Conservation (phyloP, 2,113 vertebrate species). For the Planiliza haematocheilus region DNA sequence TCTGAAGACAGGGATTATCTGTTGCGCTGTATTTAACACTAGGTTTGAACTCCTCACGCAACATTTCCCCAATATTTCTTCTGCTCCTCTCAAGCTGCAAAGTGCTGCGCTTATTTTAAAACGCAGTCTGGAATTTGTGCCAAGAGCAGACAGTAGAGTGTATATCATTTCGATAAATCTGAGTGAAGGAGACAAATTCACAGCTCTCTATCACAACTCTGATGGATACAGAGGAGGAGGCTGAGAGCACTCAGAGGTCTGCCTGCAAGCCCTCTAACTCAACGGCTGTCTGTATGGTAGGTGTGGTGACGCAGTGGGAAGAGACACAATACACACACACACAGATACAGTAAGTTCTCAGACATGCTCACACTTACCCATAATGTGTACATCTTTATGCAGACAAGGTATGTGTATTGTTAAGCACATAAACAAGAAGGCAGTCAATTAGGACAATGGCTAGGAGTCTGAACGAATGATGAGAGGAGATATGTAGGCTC, state of each 20-base stretch:
- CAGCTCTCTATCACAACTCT: conserved; percentile 54
- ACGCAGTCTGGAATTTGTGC: conserved; percentile 49
- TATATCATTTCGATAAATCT: conserved; percentile 77
- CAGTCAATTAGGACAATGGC: conserved; percentile 18
- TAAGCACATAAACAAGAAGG: not conserved
- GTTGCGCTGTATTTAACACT: not conserved
- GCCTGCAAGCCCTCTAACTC: conserved; percentile 61
- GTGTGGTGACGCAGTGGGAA: conserved; percentile 41
- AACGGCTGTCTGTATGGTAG: conserved; percentile 43
- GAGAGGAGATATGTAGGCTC: conserved; percentile 44
- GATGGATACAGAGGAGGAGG: conserved; percentile 64
- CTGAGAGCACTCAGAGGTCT: conserved; percentile 57
- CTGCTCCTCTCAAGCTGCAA: conserved; percentile 28
- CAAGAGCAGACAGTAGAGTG: conserved; percentile 49
- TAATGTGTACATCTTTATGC: conserved; percentile 25
- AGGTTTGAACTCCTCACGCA: conserved; percentile 19
- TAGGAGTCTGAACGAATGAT: conserved; percentile 26
- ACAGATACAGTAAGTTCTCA: not conserved
- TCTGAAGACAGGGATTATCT: conserved; percentile 4
- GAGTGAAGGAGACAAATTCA: conserved; percentile 65
- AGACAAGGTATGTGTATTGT: conserved; percentile 16
- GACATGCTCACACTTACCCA: not conserved
- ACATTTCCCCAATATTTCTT: conserved; percentile 30
- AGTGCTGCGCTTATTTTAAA: conserved; percentile 52
- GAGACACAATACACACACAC: conserved; percentile 10